Evolutionary conservation across 2,888 invertebrate species (phyloP).

Genomic region (Philaethria dido): DNA sequence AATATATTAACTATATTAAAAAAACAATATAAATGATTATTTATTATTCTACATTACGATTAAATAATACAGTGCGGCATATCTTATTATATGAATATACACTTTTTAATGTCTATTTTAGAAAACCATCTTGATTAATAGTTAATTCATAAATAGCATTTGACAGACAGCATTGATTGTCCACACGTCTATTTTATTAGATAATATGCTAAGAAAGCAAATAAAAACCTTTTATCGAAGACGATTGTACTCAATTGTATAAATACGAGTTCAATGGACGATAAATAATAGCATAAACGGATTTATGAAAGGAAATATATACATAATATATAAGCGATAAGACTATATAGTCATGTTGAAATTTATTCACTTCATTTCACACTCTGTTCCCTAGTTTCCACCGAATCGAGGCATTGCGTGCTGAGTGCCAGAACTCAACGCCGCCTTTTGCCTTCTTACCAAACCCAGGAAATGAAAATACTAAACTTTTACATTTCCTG

Average conservation of each 20-base stretch:
- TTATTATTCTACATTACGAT: neutral
- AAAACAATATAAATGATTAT: no score
- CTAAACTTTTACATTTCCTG: no score
- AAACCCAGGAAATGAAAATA: no score
- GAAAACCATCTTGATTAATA: conserved; percentile 9
- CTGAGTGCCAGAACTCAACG: no score
- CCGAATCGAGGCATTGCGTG: no score
- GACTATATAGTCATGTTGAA: neutral
- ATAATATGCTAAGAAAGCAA: conserved; percentile 4
- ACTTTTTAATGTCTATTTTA: neutral
- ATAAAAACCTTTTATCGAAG: conserved; percentile 24
- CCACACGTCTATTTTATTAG: conserved; percentile 10
- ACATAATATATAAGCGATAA: neutral
- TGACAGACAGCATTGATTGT: conserved; percentile 6
- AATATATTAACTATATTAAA: no score
- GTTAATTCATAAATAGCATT: conserved; percentile 1
- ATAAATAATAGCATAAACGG: conserved; percentile 28
- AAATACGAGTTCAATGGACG: conserved; percentile 39
- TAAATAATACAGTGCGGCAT: neutral
- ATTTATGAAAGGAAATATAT: neutral
- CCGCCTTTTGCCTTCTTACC: no score
- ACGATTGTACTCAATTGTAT: conserved; percentile 29
- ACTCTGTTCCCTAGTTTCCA: no score
- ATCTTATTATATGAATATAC: neutral
- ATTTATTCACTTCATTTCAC: neutral